Evolutionary conservation across 2,113 vertebrate genomes (phyloP).

Genomic region (Rhynchopsitta pachyrhyncha): DNA sequence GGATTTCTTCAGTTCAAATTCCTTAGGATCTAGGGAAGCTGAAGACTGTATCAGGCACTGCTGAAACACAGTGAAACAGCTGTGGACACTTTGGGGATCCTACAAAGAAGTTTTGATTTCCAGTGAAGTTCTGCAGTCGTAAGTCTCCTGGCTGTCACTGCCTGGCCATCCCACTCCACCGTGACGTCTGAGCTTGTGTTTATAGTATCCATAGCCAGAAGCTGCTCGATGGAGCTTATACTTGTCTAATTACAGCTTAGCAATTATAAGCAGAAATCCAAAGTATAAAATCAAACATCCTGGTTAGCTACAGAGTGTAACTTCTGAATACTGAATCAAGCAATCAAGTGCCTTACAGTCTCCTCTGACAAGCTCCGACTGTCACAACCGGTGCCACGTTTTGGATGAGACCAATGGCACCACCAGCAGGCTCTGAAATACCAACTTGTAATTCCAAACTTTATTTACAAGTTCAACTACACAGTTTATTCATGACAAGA

Average conservation of each 20-base stretch:
- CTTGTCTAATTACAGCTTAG: conserved; percentile 24
- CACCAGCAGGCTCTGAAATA: not conserved
- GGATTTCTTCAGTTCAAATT: not conserved
- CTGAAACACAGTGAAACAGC: not conserved
- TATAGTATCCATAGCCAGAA: not conserved
- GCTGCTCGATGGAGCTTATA: not conserved
- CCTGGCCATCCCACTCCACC: not conserved
- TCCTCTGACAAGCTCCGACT: not conserved
- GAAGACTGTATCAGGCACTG: not conserved
- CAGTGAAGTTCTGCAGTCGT: not conserved
- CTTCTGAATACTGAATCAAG: not conserved
- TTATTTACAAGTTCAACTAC: not conserved
- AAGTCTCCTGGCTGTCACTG: not conserved
- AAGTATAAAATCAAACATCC: conserved; percentile 10
- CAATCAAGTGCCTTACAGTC: not conserved
- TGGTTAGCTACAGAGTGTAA: not conserved
- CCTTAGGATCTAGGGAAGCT: not conserved
- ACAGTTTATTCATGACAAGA: not conserved
- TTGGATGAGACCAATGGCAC: not conserved
- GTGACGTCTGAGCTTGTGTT: not conserved
- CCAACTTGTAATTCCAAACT: not conserved
- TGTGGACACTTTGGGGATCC: not conserved
- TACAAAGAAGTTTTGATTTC: not conserved
- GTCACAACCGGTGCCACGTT: not conserved
- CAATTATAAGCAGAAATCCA: conserved; percentile 8